Evolutionary conservation across 2,797 vertebrate genomes (phyloP).

Genomic region (Gobio occitaniae): DNA sequence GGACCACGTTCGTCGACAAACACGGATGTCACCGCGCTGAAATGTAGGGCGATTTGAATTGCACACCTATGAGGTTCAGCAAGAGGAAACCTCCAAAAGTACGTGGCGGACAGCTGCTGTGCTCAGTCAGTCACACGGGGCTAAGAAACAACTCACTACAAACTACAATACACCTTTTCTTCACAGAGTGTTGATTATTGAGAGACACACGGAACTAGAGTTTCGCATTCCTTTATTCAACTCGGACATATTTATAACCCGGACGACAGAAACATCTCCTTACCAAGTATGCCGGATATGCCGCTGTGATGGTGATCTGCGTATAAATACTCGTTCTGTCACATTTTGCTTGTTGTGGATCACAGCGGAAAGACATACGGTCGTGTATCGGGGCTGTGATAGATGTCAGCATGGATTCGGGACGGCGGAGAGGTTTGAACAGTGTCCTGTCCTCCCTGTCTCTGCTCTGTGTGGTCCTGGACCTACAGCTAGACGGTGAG

Average conservation of each 20-base stretch:
- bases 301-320: conserved; percentile 13
- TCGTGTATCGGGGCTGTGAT: conserved; percentile 47
- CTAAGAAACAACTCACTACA: not conserved
- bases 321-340: not conserved
- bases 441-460: conserved; percentile 82
- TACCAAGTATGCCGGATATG: conserved; percentile 22
- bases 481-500: conserved; percentile 86
- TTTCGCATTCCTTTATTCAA: conserved; percentile 49
- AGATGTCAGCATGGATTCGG: conserved; percentile 72
- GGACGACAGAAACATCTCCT: conserved; percentile 73
- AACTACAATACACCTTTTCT: not conserved
- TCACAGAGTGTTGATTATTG: not conserved
- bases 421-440: conserved; percentile 77
- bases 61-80: conserved; percentile 10
- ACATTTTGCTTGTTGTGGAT: conserved; percentile 16
- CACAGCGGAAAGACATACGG: conserved; percentile 31
- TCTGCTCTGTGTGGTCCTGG: conserved; percentile 84
- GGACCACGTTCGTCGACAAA: conserved; percentile 73
- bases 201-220: conserved; percentile 64
- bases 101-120: conserved; percentile 41
- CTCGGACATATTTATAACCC: conserved; percentile 70
- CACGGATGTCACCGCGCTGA: conserved; percentile 61
- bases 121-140: not conserved
- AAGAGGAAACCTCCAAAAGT: conserved; percentile 47
- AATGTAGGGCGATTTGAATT: conserved; percentile 58